Percentiles rank a stretch among this genome's conserved stretches.
Conservation (phyloP, 2,888 invertebrate genomes). For the Encarsia formosa region DNA sequence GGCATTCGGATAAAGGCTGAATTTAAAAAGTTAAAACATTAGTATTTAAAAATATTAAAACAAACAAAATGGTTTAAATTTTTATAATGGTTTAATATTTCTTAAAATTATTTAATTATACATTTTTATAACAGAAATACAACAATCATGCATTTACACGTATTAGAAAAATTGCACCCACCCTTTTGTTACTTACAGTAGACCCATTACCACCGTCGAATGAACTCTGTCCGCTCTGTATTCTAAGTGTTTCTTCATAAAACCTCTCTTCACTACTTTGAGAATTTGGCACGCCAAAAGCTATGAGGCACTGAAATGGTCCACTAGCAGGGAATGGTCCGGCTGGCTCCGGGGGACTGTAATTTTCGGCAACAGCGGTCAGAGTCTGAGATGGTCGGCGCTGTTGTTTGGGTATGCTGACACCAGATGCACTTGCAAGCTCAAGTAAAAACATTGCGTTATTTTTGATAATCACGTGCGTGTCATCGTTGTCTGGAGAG, state of each 20-base stretch:
- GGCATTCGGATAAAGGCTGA: slow-evolving; percentile 57
- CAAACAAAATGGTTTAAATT: too few relatives aligned
- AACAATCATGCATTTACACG: background rate
- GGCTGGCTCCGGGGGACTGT: slow-evolving; percentile 55
- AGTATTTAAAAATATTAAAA: background rate
- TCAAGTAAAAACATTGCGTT: slow-evolving; percentile 93
- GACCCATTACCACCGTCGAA: slow-evolving; percentile 37
- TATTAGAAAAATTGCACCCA: slow-evolving; percentile 31
- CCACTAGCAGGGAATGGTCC: slow-evolving; percentile 57
- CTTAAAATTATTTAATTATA: too few relatives aligned
- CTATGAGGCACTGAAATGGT: slow-evolving; percentile 61
- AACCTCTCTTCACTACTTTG: slow-evolving; percentile 44
- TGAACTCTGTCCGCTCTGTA: slow-evolving; percentile 49
- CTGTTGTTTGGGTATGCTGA: slow-evolving; percentile 49
- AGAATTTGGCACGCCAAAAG: slow-evolving; percentile 49
- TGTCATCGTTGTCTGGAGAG: slow-evolving; percentile 50
- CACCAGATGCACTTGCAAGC: slow-evolving; percentile 71
- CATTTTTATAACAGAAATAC: too few relatives aligned
- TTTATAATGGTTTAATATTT: too few relatives aligned
- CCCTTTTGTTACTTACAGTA: slow-evolving; percentile 47
- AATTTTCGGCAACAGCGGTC: slow-evolving; percentile 58
- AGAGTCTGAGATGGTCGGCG: slow-evolving; percentile 49
- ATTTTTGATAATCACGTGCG: slow-evolving; percentile 77
- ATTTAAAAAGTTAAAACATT: slow-evolving; percentile 24
- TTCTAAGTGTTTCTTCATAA: slow-evolving; percentile 53